phyloP scores from a whole-genome alignment of 2,797 vertebrate genomes.

The Catamblyrhynchus diadema region DNA sequence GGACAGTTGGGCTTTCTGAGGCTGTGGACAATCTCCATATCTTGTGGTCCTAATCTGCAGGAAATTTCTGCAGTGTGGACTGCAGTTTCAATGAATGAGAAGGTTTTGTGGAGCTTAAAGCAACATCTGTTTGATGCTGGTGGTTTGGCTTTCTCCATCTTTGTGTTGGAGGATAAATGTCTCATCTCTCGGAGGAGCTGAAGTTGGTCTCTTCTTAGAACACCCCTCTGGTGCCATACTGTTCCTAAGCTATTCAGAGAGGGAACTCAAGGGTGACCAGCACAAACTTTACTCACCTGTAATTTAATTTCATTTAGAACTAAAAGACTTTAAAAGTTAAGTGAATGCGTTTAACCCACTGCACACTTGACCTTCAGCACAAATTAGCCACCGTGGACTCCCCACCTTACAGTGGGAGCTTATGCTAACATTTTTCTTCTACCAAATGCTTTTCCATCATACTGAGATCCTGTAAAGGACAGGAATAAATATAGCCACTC shows the following conservation, averaged over 20 bases:
- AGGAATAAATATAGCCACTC: slow-evolving; percentile 66
- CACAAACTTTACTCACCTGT: not conserved
- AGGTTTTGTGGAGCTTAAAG: not conserved
- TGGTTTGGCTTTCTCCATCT: not conserved
- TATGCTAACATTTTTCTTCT: slow-evolving; percentile 24
- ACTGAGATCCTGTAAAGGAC: slow-evolving; percentile 49
- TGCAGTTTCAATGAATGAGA: not conserved
- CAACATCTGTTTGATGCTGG: not conserved
- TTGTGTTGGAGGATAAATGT: not conserved
- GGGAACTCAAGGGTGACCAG: not conserved
- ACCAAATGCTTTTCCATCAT: slow-evolving; percentile 31
- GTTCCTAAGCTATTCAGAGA: not conserved
- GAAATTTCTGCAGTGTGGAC: not conserved
- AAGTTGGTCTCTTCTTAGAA: not conserved
- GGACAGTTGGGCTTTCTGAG: rapidly evolving
- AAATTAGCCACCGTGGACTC: not conserved
- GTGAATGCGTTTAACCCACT: not conserved
- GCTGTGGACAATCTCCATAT: not conserved
- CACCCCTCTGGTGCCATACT: not conserved
- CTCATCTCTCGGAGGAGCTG: not conserved
- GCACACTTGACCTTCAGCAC: not conserved
- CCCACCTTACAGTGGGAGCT: not conserved
- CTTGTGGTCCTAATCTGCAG: not conserved
- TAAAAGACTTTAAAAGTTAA: not conserved
- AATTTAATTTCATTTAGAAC: not conserved